phyloP scores from a whole-genome alignment of 2,888 invertebrate genomes.

The Sinodicranocentrus sp. region DNA sequence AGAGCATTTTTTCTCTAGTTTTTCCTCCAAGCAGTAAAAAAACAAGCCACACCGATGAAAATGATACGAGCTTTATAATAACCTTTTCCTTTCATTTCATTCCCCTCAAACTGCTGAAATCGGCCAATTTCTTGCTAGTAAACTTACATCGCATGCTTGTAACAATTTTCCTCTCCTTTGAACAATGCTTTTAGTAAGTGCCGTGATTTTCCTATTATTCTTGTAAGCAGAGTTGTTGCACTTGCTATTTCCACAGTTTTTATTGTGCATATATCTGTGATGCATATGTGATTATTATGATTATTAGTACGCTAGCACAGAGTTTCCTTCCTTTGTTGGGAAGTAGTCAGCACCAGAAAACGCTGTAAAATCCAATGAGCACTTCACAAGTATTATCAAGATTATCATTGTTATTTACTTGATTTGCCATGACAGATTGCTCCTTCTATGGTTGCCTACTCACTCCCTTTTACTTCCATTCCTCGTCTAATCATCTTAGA shows the following conservation, averaged over 20 bases:
- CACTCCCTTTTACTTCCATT: too few species aligned
- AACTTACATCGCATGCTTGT: neutral
- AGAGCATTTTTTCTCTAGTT: too few species aligned
- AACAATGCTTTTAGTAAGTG: neutral
- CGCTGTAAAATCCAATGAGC: too few species aligned
- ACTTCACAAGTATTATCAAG: neutral
- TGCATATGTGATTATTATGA: slow-evolving; percentile 14
- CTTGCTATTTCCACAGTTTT: slow-evolving; percentile 7
- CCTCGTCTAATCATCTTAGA: too few species aligned
- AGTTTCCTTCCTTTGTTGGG: slow-evolving; percentile 14
- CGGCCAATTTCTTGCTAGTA: neutral
- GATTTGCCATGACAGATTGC: slow-evolving; percentile 23
- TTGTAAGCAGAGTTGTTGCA: slow-evolving; percentile 1
- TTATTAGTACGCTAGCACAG: slow-evolving; percentile 8
- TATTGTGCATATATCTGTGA: slow-evolving; percentile 3
- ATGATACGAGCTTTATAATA: neutral
- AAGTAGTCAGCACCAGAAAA: neutral
- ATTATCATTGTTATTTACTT: slow-evolving; percentile 25
- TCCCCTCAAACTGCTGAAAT: neutral
- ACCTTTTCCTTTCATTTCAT: slow-evolving; percentile 13
- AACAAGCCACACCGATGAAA: slow-evolving; percentile 11
- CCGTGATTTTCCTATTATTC: slow-evolving; percentile 2
- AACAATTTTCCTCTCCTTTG: neutral
- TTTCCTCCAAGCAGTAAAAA: too few species aligned
- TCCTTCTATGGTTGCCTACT: neutral